These are phyloP conservation scores for Drosophila parthenogenetica DNA, from an alignment of 2,888 invertebrate genomes.

Conservation along the genomic window DNA sequence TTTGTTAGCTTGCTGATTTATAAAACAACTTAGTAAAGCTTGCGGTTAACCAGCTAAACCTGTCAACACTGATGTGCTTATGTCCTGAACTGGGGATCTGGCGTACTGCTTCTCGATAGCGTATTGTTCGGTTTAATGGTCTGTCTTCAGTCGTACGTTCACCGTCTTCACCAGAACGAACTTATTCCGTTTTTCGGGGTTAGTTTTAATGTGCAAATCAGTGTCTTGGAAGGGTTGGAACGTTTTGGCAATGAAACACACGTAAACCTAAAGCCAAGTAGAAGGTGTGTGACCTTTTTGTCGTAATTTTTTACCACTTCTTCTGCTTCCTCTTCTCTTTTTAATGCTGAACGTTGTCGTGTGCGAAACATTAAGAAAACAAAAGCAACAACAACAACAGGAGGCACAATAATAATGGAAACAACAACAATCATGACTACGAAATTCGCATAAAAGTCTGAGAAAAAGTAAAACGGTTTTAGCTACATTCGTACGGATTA, in stretches of 20 bases:
- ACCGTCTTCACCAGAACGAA: not conserved
- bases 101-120: constrained; percentile 3
- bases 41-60: not conserved
- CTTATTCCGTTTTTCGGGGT: constrained; percentile 32
- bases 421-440: constrained; percentile 50
- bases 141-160: constrained; percentile 2
- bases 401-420: constrained; percentile 13
- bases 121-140: constrained; percentile 24
- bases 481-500: constrained; percentile 54
- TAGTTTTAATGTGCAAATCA: constrained; percentile 49
- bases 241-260: constrained; percentile 51
- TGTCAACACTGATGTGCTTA: not conserved
- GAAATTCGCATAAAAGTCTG: constrained; percentile 74
- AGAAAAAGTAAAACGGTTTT: constrained; percentile 72
- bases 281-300: constrained; percentile 78
- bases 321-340: constrained; percentile 14
- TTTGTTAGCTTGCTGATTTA: too few species aligned
- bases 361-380: constrained; percentile 69
- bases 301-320: constrained; percentile 26
- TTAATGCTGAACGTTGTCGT: constrained; percentile 56
- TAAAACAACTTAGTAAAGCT: not conserved
- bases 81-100: constrained; percentile 24
- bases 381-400: constrained; percentile 32
- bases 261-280: constrained; percentile 31
- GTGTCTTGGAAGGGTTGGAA: constrained; percentile 45